Conservation (phyloP, 2,113 vertebrate genomes). For the Prochilodus magdalenae region DNA sequence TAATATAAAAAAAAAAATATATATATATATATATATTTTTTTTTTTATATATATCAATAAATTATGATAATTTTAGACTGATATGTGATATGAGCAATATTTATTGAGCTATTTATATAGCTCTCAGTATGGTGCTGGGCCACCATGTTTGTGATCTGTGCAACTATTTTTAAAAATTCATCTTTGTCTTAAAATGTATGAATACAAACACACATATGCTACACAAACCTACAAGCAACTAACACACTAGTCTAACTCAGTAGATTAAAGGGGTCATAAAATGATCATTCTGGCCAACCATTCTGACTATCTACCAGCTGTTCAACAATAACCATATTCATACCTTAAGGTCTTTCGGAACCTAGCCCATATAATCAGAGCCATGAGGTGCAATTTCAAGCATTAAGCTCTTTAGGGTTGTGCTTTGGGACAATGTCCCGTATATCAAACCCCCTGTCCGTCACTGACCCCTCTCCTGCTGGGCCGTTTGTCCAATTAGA, state of each 20-base stretch:
- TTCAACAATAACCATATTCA: neutral
- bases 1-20: no score
- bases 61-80: no score
- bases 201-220: no score
- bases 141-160: no score
- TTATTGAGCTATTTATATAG: no score
- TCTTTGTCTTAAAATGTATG: no score
- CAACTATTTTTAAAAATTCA: no score
- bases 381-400: neutral
- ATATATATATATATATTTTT: no score
- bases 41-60: no score
- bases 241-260: neutral
- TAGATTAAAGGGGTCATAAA: neutral
- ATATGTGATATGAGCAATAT: no score
- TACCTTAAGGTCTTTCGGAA: neutral
- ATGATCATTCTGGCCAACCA: neutral
- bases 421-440: conserved; percentile 51
- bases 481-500: conserved; percentile 87
- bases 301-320: neutral
- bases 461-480: conserved; percentile 72
- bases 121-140: no score
- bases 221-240: neutral
- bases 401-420: neutral
- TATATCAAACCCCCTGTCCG: conserved; percentile 70
- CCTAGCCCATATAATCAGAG: neutral